Base-by-base conservation (phyloP, 1,140 invertebrate genomes). In the Conopomorpha cramerella region DNA sequence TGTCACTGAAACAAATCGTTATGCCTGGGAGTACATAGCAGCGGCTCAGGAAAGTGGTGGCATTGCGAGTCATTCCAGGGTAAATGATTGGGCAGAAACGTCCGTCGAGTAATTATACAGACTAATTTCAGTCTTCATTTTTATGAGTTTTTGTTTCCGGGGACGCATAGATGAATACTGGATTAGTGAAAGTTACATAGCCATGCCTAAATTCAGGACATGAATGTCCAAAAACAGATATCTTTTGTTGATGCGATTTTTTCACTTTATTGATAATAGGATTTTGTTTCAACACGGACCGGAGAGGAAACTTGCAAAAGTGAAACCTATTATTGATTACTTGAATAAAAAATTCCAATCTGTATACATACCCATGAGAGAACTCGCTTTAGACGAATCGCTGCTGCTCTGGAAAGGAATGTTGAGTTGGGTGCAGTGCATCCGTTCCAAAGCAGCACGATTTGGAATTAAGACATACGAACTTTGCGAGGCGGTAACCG, bases 401-500 rank as follows among this genome's bases (percentile, higher is more conserved):
- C 23, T 51, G 28, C 19, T 44, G 19, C 38, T 45, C 13, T 49
- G 29, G 28, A 45, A 49, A 18, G 43, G 41, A 8, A 28, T 31
- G 6, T 25, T 45, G 12, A 39, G 38, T 8, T 45, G 28, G 25
- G 26, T 19, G 0, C 42, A 51, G 30, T 42, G 34, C 26, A 44
- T 46, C 11, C 36, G 19, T 4, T 6, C 19, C 10, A 23, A 23
- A 23, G 19, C 19, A 23, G 19, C 19, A 10, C 19, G 19, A 31
- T 46, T 46, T 6, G 43, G 43, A 8, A 46, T 49, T 3, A 49
- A 46, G 13, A 27, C 8, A 27, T 49, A 36, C 13, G 42, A 46
- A n/a, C n/a, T n/a, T n/a, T n/a, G n/a, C n/a, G n/a, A n/a, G n/a
- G n/a, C n/a, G n/a, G n/a, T n/a, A n/a, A n/a, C n/a, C n/a, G 47